Evolutionary conservation across 2,797 vertebrate genomes (phyloP), one percentile per base, ranked within the genome.

Genomic region (Serranus cabrilla): DNA sequence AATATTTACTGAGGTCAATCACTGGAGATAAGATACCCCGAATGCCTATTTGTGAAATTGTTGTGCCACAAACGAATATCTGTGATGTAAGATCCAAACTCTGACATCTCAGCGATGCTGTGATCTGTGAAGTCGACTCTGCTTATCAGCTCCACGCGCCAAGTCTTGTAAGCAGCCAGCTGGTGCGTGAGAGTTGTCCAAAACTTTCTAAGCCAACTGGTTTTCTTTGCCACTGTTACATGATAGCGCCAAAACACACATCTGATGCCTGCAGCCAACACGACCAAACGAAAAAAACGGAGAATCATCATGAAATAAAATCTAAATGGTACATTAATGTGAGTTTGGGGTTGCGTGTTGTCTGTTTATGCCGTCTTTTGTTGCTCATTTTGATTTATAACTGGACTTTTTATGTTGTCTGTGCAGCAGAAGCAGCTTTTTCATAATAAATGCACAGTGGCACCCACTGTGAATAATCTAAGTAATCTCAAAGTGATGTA

Each of bases 161-260:
- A 89, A 91, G 70, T 70, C 85, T 79, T 77, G 78, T 74, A 68
- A 80, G 82, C 66, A 74, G 81, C 88, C 90, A 92, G 88, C 78
- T 83, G 85, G 87, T 85, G 82, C 66, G 23, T 11, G 17, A 68
- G 67, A 87, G 63, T 77, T 71, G 81, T 69, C 85, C 84, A 71
- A 80, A 87, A 82, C 68, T 68, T 81, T 39, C 68, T 31, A 64
- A 45, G 87, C 86, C 90, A 87, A 85, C 51, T 42, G 17, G 37
- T 42, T 76, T 69, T 68, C 74, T 65, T 82, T 76, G 70, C 70
- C 75, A 71, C 62, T 43, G 59, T 60, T 14, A 12, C 59, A 16
- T 39, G 3, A 14, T 2, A 1, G 45, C 69, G 81, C 85, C 88
- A 89, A 89, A 81, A 78, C 82, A 81, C 80, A 86, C 74, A 81